Evolutionary conservation across 64 coral and sea anemone genomes (phyloP).

Genomic region (Platygyra sinensis): DNA sequence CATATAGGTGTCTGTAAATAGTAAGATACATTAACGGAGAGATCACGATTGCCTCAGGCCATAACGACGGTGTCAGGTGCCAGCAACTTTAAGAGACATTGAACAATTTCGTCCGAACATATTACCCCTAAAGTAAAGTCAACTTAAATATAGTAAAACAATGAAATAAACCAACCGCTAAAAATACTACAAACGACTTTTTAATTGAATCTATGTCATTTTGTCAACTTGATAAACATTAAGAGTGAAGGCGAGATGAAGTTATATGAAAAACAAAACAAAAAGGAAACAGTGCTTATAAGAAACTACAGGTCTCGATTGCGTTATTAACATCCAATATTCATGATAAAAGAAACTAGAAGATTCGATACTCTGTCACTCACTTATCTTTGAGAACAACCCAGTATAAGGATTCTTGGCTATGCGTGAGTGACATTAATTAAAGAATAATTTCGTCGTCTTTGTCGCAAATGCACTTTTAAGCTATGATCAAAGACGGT

Average conservation of each 20-base stretch:
- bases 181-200: constrained; percentile 38
- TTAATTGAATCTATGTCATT: constrained; percentile 30
- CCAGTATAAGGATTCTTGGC: neutral
- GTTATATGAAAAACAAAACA: neutral
- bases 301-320: neutral
- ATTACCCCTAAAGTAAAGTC: neutral
- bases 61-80: constrained; percentile 3
- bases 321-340: neutral
- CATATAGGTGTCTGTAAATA: neutral
- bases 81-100: constrained; percentile 14
- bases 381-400: neutral
- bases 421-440: neutral
- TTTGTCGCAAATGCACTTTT: constrained; percentile 32
- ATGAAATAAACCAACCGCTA: constrained; percentile 30
- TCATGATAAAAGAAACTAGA: neutral
- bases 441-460: neutral
- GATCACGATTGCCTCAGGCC: constrained; percentile 3
- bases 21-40: neutral
- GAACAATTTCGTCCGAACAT: neutral
- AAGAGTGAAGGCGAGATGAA: neutral
- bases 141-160: constrained; percentile 29
- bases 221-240: constrained; percentile 19
- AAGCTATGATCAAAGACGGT: neutral
- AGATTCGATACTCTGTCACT: neutral
- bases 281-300: neutral